These are phyloP conservation scores for Miichthys miiuy DNA, from an alignment of 2,797 vertebrate genomes.

Conservation along the genomic window DNA sequence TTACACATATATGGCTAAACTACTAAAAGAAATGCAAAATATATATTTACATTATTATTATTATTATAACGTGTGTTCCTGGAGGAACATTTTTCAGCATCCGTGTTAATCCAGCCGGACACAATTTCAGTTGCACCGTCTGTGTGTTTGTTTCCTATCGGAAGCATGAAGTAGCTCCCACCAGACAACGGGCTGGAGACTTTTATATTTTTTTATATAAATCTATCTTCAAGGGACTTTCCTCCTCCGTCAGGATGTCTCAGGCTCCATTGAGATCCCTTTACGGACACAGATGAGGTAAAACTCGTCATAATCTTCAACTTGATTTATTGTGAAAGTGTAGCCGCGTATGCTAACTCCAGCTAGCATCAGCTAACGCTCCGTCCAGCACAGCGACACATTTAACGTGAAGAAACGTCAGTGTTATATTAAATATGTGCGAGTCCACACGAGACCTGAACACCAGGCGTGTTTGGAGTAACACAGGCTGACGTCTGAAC, in stretches of 20 bases:
- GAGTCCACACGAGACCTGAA: background rate
- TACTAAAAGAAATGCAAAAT: background rate
- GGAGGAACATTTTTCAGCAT: background rate
- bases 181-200: slow-evolving; percentile 32
- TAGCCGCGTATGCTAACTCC: slow-evolving; percentile 59
- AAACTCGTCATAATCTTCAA: slow-evolving; percentile 32
- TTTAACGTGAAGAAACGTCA: background rate
- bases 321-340: background rate
- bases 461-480: too few relatives aligned
- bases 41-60: background rate
- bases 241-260: slow-evolving; percentile 87
- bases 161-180: slow-evolving; percentile 64
- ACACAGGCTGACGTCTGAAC: too few relatives aligned
- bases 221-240: slow-evolving; percentile 18
- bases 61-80: background rate
- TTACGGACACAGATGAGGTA: slow-evolving; percentile 98
- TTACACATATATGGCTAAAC: background rate
- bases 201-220: slow-evolving; percentile 17
- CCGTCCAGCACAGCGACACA: background rate
- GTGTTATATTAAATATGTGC: fast-evolving
- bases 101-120: slow-evolving; percentile 33
- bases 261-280: slow-evolving; percentile 99
- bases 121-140: slow-evolving; percentile 49
- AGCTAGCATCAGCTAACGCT: slow-evolving; percentile 39
- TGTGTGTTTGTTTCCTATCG: slow-evolving; percentile 60